phyloP scores from a whole-genome alignment of 2,888 invertebrate species.

The Ennomos fuscantarius region DNA sequence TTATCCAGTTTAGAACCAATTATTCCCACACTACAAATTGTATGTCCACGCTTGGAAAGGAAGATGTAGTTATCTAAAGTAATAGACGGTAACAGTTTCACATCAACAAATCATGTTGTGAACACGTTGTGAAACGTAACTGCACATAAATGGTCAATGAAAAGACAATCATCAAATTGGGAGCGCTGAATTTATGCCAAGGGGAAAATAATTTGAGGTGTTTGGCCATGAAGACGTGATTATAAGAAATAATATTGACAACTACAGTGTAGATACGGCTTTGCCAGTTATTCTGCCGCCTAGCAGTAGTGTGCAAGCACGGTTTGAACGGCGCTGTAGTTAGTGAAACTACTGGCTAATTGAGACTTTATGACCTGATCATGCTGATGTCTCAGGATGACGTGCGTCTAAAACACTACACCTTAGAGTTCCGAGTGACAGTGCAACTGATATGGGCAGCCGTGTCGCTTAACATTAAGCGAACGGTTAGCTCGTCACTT shows the following conservation, averaged over 20 bases:
- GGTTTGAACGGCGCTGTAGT: no score
- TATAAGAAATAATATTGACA: slow-evolving; percentile 6
- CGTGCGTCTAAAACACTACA: no score
- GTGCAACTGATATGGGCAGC: no score
- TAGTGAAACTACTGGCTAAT: no score
- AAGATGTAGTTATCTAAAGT: slow-evolving; percentile 32
- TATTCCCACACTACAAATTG: slow-evolving; percentile 38
- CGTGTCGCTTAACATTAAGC: no score
- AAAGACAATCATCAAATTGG: slow-evolving; percentile 42
- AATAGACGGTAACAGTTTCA: slow-evolving; percentile 24
- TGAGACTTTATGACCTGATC: no score
- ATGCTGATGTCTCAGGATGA: no score
- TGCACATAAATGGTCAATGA: slow-evolving; percentile 32
- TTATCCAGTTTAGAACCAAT: slow-evolving; percentile 41
- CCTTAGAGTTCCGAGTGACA: no score
- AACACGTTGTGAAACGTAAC: slow-evolving; percentile 31
- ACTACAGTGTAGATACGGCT: not conserved
- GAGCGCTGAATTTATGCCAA: slow-evolving; percentile 38
- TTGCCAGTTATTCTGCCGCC: no score
- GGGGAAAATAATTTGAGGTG: slow-evolving; percentile 31
- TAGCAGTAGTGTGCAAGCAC: no score
- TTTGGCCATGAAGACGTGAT: not conserved
- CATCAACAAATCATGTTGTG: slow-evolving; percentile 34
- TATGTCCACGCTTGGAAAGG: slow-evolving; percentile 30
- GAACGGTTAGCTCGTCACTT: no score